A percentile compares a stretch with the other conserved stretches of the same genome.
Evolutionary conservation across 2,797 vertebrate genomes (phyloP).

Genomic region (Numenius phaeopus): DNA sequence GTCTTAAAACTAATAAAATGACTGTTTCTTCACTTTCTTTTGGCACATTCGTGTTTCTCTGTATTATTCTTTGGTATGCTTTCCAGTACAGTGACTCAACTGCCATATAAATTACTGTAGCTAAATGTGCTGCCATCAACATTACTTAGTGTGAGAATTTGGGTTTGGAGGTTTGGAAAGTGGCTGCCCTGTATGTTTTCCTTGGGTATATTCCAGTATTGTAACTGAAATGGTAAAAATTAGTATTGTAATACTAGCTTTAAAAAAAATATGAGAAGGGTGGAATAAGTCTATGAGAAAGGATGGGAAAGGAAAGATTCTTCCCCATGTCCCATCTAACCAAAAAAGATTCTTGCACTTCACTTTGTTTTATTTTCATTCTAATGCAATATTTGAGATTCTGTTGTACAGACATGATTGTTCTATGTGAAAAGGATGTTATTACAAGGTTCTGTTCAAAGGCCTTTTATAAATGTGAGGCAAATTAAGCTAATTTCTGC

Average conservation of each 20-base stretch:
- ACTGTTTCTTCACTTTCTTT: background rate
- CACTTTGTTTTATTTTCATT: background rate
- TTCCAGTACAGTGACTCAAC: conserved; percentile 36
- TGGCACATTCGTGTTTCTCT: background rate
- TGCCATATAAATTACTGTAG: conserved; percentile 27
- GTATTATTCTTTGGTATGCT: conserved; percentile 35
- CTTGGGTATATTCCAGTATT: conserved; percentile 8
- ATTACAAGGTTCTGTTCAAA: background rate
- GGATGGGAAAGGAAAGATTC: background rate
- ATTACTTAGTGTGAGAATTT: conserved; percentile 8
- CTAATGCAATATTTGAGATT: background rate
- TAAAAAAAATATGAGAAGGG: background rate
- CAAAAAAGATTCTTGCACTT: background rate
- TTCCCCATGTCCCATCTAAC: background rate
- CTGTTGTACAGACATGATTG: background rate
- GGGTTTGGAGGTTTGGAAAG: conserved; percentile 34
- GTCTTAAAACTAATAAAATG: background rate
- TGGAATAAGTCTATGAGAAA: background rate
- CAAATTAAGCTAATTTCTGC: background rate
- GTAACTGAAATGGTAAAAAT: conserved; percentile 29
- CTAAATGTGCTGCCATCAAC: conserved; percentile 26
- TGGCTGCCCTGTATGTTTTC: background rate
- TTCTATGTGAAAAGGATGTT: background rate
- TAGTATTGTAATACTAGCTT: background rate
- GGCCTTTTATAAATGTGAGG: background rate